Evolutionary conservation across 2,113 vertebrate genomes (phyloP).

Genomic region (Pluvialis apricaria): DNA sequence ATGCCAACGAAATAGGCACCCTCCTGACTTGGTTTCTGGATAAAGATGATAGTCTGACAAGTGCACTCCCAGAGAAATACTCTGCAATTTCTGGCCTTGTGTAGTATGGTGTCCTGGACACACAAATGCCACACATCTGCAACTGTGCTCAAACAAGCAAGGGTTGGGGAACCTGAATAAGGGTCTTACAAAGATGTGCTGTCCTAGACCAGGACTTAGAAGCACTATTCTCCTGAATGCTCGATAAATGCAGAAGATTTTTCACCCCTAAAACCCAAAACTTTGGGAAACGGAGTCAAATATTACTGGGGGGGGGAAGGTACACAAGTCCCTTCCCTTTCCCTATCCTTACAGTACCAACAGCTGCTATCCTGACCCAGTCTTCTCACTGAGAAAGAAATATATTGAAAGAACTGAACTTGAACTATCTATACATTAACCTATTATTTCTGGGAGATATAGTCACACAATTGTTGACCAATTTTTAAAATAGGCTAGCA

Average conservation of each 20-base stretch:
- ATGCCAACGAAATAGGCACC: background rate
- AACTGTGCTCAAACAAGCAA: background rate
- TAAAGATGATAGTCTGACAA: background rate
- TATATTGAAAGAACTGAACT: background rate
- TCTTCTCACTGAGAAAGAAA: background rate
- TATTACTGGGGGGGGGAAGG: background rate
- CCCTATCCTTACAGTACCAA: background rate
- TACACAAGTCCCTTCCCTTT: background rate
- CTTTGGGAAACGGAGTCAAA: background rate
- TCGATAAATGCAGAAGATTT: background rate
- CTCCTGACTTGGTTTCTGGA: background rate
- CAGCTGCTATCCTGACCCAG: background rate
- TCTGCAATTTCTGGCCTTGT: background rate
- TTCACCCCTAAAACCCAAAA: background rate
- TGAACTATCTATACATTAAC: background rate
- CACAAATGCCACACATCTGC: background rate
- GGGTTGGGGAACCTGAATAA: background rate
- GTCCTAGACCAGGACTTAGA: background rate
- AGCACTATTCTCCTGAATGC: background rate
- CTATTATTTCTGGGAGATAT: background rate
- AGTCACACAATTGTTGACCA: background rate
- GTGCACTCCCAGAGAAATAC: background rate
- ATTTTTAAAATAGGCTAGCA: background rate
- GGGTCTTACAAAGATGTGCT: background rate
- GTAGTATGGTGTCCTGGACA: background rate